phyloP scores from a whole-genome alignment of 2,113 vertebrate species.

The Chaetodon auriga region DNA sequence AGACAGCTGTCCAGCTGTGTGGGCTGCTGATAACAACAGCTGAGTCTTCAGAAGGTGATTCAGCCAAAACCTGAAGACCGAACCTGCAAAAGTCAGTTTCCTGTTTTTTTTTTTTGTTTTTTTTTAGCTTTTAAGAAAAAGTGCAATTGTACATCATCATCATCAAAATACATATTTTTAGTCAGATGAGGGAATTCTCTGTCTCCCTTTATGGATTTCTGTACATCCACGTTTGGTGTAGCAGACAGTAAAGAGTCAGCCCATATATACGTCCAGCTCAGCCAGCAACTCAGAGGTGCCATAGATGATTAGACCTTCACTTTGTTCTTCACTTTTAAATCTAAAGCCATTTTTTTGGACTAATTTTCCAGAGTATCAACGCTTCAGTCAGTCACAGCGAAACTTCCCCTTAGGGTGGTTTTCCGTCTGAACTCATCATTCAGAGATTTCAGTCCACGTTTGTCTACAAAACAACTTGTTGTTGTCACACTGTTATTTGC shows the following conservation, averaged over 20 bases:
- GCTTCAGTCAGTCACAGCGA: neutral
- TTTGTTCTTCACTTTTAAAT: slow-evolving; percentile 13
- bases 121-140: slow-evolving; percentile 42
- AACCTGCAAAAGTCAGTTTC: neutral
- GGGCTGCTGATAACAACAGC: neutral
- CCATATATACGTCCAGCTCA: neutral
- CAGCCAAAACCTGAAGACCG: slow-evolving; percentile 14
- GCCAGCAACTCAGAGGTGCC: slow-evolving; percentile 62
- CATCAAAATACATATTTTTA: slow-evolving; percentile 8
- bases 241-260: neutral
- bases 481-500: slow-evolving; percentile 29
- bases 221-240: slow-evolving; percentile 13
- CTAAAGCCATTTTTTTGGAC: neutral
- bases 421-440: slow-evolving; percentile 9
- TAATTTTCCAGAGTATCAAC: neutral
- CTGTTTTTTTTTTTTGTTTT: neutral
- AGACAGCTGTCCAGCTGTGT: slow-evolving; percentile 14
- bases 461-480: slow-evolving; percentile 18
- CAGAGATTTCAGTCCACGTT: slow-evolving; percentile 16
- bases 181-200: slow-evolving; percentile 4
- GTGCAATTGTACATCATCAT: slow-evolving; percentile 67
- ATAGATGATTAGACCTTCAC: slow-evolving; percentile 37
- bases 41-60: slow-evolving; percentile 8
- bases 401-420: neutral
- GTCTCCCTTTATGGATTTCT: slow-evolving; percentile 11